Evolutionary conservation across 2,797 vertebrate genomes (phyloP).

Genomic region (Babyrousa celebensis): DNA sequence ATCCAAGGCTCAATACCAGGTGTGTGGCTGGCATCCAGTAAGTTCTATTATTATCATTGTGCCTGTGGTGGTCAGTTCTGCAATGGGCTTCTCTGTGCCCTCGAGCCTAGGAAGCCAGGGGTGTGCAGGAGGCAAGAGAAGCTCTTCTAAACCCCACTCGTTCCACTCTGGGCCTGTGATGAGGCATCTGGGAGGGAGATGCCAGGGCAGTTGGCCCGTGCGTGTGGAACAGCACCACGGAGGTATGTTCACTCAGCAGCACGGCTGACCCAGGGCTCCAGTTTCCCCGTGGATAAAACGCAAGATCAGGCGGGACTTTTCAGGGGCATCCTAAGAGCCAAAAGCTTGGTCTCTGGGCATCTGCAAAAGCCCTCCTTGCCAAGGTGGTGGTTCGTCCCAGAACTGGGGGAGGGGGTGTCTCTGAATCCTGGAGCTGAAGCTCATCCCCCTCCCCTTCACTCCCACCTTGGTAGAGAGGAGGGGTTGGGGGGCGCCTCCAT

Average conservation of each 20-base stretch:
- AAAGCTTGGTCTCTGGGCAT: no score
- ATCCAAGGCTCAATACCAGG: accelerated
- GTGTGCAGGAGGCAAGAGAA: accelerated
- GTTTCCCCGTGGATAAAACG: not conserved
- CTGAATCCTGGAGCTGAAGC: not conserved
- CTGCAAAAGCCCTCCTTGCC: not conserved
- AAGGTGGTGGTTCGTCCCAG: not conserved
- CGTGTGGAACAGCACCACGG: not conserved
- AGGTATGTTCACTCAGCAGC: not conserved
- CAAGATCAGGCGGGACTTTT: not conserved
- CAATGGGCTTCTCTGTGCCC: not conserved
- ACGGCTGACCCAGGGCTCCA: not conserved
- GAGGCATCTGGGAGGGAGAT: not conserved
- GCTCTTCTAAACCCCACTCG: not conserved
- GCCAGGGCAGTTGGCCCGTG: accelerated
- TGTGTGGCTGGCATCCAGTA: accelerated
- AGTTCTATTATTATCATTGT: accelerated
- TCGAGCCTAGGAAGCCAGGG: not conserved
- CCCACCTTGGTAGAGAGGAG: not conserved
- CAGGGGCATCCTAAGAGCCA: not conserved
- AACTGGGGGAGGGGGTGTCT: not conserved
- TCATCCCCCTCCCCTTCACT: not conserved
- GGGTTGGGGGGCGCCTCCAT: not conserved
- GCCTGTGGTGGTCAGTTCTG: accelerated
- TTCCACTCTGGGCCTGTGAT: accelerated